These are phyloP conservation scores for Strigamia crassipes DNA, from an alignment of 2,888 invertebrate genomes.

Conservation along the genomic window DNA sequence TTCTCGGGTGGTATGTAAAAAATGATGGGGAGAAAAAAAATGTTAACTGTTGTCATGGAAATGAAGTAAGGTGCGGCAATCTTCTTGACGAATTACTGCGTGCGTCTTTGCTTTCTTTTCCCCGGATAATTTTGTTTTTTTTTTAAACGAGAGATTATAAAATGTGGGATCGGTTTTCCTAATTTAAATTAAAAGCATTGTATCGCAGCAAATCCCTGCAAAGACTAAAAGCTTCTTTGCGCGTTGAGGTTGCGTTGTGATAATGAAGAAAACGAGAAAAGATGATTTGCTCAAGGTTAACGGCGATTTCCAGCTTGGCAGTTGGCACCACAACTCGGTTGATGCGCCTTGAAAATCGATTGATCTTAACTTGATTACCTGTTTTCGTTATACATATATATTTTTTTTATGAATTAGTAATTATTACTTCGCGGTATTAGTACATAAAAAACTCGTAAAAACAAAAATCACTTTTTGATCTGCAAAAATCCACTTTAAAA, in stretches of 20 bases:
- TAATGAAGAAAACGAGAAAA: not conserved
- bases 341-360: slow-evolving; percentile 1
- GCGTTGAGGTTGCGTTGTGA: not conserved
- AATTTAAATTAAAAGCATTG: slow-evolving; percentile 8
- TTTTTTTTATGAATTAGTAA: not conserved
- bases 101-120: not conserved
- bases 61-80: not conserved
- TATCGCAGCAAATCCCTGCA: not conserved
- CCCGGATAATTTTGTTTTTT: not conserved
- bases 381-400: not conserved
- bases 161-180: not conserved
- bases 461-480: too few relatives aligned
- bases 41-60: not conserved
- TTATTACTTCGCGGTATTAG: too few relatives aligned
- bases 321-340: not conserved
- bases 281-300: slow-evolving; percentile 16
- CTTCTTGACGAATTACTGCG: not conserved
- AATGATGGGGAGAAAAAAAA: not conserved
- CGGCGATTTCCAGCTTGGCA: not conserved
- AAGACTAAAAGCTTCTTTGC: not conserved
- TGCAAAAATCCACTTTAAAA: too few relatives aligned
- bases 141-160: not conserved
- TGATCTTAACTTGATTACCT: not conserved
- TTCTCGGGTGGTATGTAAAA: not conserved
- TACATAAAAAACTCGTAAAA: too few relatives aligned